These are phyloP conservation scores for Kryptolebias marmoratus DNA, from an alignment of 2,113 vertebrate species.

Conservation along the genomic window DNA sequence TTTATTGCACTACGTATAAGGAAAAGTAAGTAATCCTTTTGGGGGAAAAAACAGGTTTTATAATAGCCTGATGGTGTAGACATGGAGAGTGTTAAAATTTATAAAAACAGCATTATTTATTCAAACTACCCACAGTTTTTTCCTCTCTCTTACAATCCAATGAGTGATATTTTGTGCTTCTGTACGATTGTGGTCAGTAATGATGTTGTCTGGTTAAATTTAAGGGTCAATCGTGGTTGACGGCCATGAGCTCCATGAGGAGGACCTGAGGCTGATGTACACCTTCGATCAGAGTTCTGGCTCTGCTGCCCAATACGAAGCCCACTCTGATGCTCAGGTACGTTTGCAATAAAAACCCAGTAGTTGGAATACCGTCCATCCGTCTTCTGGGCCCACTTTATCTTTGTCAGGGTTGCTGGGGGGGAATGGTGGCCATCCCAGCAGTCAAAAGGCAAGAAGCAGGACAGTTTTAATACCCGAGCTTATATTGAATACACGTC, in stretches of 20 bases:
- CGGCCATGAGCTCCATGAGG: constrained; percentile 90
- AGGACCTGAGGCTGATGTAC: constrained; percentile 94
- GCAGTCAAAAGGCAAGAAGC: too few species aligned
- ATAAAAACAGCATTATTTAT: too few species aligned
- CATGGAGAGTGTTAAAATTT: neutral
- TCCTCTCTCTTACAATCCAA: too few species aligned
- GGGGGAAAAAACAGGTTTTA: neutral
- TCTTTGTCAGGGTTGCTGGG: too few species aligned
- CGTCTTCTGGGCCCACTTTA: too few species aligned
- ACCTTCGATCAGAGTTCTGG: constrained; percentile 86
- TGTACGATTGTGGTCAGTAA: neutral
- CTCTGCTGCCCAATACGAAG: constrained; percentile 86
- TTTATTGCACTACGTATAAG: neutral
- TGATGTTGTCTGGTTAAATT: constrained; percentile 7
- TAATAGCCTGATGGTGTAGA: neutral
- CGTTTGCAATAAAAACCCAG: neutral
- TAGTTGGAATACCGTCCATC: neutral
- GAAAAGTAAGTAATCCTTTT: neutral
- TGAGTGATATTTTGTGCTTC: too few species aligned
- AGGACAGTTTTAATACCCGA: too few species aligned
- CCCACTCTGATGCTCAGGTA: constrained; percentile 95
- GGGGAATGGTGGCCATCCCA: too few species aligned
- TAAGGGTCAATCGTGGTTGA: constrained; percentile 89
- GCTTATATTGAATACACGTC: too few species aligned
- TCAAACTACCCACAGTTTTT: too few species aligned